Conservation (phyloP, 2,113 vertebrate species). For the Mola mola region DNA sequence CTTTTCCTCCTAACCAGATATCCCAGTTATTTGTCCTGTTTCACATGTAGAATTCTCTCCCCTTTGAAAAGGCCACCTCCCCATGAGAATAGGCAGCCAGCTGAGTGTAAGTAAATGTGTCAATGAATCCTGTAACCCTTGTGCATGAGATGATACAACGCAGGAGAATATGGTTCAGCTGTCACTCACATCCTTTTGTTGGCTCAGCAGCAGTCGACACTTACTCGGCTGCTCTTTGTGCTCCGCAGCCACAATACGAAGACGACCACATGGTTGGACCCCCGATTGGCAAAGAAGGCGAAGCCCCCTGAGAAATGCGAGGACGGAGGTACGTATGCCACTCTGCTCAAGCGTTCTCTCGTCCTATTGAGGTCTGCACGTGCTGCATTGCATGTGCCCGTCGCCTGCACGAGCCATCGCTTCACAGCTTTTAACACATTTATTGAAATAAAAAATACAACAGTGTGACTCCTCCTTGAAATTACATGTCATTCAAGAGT, state of each 20-base stretch:
- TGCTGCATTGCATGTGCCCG: constrained; percentile 14
- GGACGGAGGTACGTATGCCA: constrained; percentile 87
- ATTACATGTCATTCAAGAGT: constrained; percentile 14
- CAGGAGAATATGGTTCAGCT: constrained; percentile 1
- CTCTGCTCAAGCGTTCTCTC: constrained; percentile 18
- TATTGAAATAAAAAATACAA: constrained; percentile 15
- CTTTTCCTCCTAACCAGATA: constrained; percentile 65
- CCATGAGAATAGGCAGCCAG: constrained; percentile 40
- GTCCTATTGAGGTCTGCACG: constrained; percentile 21
- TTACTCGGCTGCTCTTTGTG: constrained; percentile 41
- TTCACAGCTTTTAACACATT: constrained; percentile 22
- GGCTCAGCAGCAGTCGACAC: constrained; percentile 5
- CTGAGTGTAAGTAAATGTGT: constrained; percentile 28
- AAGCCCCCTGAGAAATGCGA: constrained; percentile 98
- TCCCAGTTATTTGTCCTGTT: constrained; percentile 40
- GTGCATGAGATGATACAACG: constrained; percentile 2
- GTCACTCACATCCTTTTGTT: constrained; percentile 2
- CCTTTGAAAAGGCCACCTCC: constrained; percentile 42
- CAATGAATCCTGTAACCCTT: constrained; percentile 24
- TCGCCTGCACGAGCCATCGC: constrained; percentile 7
- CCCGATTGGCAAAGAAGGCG: constrained; percentile 95
- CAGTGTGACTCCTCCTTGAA: constrained; percentile 20
- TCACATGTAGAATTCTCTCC: neutral
- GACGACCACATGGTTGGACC: constrained; percentile 98
- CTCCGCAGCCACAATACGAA: constrained; percentile 94